These are phyloP conservation scores for Netelia inedita DNA, from an alignment of 2,888 invertebrate genomes.

Conservation along the genomic window DNA sequence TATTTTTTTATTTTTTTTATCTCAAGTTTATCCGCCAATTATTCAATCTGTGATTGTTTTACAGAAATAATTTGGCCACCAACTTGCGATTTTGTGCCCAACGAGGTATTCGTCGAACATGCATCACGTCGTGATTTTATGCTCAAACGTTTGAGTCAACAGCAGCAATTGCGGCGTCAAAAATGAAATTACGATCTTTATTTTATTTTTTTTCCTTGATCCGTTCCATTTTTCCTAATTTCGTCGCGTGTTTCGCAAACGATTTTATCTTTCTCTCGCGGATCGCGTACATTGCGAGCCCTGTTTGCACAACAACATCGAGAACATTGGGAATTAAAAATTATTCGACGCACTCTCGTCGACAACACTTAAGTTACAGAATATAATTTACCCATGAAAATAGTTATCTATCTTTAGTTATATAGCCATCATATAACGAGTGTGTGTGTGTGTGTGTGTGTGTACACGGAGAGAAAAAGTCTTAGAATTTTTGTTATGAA, in stretches of 20 bases:
- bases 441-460: slow-evolving; percentile 7
- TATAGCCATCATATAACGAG: slow-evolving; percentile 49
- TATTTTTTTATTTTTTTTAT: slow-evolving; percentile 5
- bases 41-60: slow-evolving; percentile 62
- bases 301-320: slow-evolving; percentile 48
- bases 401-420: slow-evolving; percentile 68
- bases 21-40: neutral
- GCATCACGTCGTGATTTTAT: slow-evolving; percentile 55
- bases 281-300: neutral
- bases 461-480: slow-evolving; percentile 10
- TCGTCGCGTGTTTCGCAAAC: neutral
- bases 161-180: slow-evolving; percentile 40
- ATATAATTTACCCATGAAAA: slow-evolving; percentile 71
- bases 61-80: slow-evolving; percentile 78
- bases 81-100: slow-evolving; percentile 73
- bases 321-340: slow-evolving; percentile 55
- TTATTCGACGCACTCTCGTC: slow-evolving; percentile 56
- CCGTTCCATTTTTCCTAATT: neutral
- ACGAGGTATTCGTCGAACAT: slow-evolving; percentile 67
- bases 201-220: slow-evolving; percentile 1
- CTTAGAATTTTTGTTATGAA: too few relatives aligned
- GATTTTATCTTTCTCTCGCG: slow-evolving; percentile 14
- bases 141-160: slow-evolving; percentile 45
- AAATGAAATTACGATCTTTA: slow-evolving; percentile 7
- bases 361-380: slow-evolving; percentile 68